Evolutionary conservation across 2,888 invertebrate genomes (phyloP), one percentile per base, ranked within the genome.

Genomic region (Troglohyphantes excavatus): DNA sequence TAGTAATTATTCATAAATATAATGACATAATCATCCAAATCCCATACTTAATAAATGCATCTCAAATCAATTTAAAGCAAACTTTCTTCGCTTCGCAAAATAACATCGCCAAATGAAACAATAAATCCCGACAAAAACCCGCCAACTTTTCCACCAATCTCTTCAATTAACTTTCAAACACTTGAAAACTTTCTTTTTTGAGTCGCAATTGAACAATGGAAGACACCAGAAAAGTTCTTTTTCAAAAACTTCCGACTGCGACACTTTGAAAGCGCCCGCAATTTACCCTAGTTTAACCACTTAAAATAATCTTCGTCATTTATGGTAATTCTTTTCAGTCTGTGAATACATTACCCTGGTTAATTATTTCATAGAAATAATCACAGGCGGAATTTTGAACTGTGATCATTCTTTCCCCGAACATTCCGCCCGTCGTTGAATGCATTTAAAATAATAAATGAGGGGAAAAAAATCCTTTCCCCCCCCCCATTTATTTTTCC

Each of bases 231-330:
- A 39, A 39, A 78, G 65, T 78, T 46, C 23, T 23, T 43, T 17
- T 61, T 23, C 27, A 68, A 78, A 81, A 67, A 81, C 61, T 39
- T 26, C 61, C 70, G 43, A 23, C 39, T 53, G 39, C 27, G 33
- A 61, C 78, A 39, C 26, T 82, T 72, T 13, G 7, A 39, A 82
- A 82, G 61, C 39, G 29, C 39, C 82, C 83, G 29, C 83, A 83
- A 83, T 83, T 83, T 83, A 68, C 63, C 59, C 53, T 53, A 65
- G 72, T 83, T n/a, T 83, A 83, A 83, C 83, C 83, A 83, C 83
- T 78, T 86, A 78, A 70, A 86, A 86, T 86, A 78, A 86, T 78
- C 85, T 86, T 86, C 85, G 70, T 78, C 70, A 78, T 72, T 86
- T 86, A 79, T 86, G 86, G 86, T 79, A 86, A 86, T 86, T 63